Evolutionary conservation across 2,113 vertebrate species (phyloP).

Genomic region (Fukomys damarensis): DNA sequence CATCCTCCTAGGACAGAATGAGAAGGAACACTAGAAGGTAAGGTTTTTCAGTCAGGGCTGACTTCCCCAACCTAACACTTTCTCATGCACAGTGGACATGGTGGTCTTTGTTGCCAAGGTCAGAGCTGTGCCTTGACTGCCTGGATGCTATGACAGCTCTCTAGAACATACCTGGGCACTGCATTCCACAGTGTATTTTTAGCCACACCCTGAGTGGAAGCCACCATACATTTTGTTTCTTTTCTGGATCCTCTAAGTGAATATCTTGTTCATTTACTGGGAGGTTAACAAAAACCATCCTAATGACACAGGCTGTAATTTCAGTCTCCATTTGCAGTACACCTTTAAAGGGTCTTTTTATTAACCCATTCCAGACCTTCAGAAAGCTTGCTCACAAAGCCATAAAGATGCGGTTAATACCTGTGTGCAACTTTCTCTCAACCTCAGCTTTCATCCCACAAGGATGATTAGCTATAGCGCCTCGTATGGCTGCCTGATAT

Average conservation of each 20-base stretch:
- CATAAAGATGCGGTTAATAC: neutral
- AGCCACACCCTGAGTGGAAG: slow-evolving; percentile 17
- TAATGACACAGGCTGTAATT: neutral
- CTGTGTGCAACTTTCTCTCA: neutral
- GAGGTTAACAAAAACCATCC: neutral
- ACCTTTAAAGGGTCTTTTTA: neutral
- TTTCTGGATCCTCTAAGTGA: slow-evolving; percentile 16
- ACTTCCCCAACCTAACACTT: neutral
- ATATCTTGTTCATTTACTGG: neutral
- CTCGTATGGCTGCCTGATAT: neutral
- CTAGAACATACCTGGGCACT: neutral
- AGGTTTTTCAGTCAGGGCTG: neutral
- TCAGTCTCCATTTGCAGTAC: neutral
- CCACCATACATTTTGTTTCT: neutral
- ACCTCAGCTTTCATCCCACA: neutral
- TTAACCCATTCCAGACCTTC: neutral
- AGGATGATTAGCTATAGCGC: neutral
- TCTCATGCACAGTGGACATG: neutral
- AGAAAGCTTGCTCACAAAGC: neutral
- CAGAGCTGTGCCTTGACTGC: neutral
- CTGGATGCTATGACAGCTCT: neutral
- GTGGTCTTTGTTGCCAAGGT: slow-evolving; percentile 39
- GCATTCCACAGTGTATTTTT: neutral
- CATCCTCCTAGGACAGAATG: neutral
- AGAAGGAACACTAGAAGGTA: neutral